A percentile compares a stretch with the other conserved stretches of the same genome.
phyloP scores from a whole-genome alignment of 2,113 vertebrate genomes.

The human (Homo sapiens) region DNA sequence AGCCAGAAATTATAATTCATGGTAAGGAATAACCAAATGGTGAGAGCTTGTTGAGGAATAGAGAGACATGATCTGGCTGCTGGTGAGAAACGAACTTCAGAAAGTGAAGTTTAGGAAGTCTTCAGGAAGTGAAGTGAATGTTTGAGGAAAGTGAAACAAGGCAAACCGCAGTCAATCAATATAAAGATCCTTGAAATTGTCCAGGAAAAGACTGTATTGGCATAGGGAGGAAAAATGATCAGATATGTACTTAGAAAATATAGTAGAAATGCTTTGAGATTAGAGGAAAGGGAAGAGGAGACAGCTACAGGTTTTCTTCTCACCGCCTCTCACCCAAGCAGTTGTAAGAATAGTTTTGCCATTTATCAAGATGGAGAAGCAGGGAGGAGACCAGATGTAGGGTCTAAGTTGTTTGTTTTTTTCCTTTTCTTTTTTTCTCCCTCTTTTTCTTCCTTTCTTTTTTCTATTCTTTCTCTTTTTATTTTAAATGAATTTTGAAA shows the following conservation, averaged over 20 bases:
- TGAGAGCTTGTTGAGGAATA: not conserved
- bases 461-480: not conserved
- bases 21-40: not conserved
- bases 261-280: not conserved
- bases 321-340: not conserved
- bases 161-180: not conserved
- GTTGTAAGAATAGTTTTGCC: not conserved
- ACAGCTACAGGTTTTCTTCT: not conserved
- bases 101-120: not conserved
- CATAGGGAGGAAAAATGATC: not conserved
- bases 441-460: not conserved
- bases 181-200: not conserved
- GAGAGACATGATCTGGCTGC: not conserved
- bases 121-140: not conserved
- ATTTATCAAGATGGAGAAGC: not conserved
- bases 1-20: not conserved
- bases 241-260: not conserved
- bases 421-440: not conserved
- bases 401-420: not conserved
- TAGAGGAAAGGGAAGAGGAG: not conserved
- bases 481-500: not conserved
- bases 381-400: not conserved
- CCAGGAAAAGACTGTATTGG: not conserved
- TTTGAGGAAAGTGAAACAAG: not conserved
- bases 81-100: not conserved